Evolutionary conservation across 1,140 invertebrate species (phyloP), one percentile per base, ranked within the genome.

Genomic region (Pristionchus pacificus): DNA sequence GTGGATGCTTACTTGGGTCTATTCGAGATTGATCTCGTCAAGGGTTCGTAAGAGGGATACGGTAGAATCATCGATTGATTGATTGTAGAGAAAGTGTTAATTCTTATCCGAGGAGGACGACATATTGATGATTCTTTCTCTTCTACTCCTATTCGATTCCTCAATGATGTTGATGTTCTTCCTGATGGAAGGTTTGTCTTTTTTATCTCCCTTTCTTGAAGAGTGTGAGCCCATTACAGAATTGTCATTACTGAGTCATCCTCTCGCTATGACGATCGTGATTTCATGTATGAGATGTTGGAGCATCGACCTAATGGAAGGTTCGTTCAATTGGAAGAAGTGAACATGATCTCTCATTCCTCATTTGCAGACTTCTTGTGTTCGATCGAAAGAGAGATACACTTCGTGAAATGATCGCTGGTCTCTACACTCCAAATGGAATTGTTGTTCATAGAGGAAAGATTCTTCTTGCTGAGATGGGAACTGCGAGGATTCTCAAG

Each of bases 301-400:
- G 71, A 73, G 27, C 71, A 73, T 63, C 65, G 71, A 62, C 71
- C 71, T 32, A 73, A 73, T 64, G 71, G 71, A 31, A 32, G 70
- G 65, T 67, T 13, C 19, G 65, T n/a, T 24, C 10, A 13, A 61
- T 3, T 61, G 60, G 24, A 24, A 61, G 60, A 24, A 61, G 10
- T 30, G 25, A 14, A 25, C n/a, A 10, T 49, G 38, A 10, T 6
- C 38, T 49, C 38, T 49, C 38, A 49, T 49, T 49, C 38, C n/a
- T 19, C 31, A 15, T 13, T 10, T 63, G 61, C 25, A 67, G 67
- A 24, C 32, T 73, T 31, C 38, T 73, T n/a, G 49, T 63, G 25
- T 73, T 72, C 60, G 71, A 73, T 29, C 58, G 65, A 59, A 68
- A 59, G 49, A 68, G 31, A 27, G 59, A 68, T n/a, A 24, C 49